Conservation (phyloP, 2,888 invertebrate species). For the Sarcophaga rosellei region DNA sequence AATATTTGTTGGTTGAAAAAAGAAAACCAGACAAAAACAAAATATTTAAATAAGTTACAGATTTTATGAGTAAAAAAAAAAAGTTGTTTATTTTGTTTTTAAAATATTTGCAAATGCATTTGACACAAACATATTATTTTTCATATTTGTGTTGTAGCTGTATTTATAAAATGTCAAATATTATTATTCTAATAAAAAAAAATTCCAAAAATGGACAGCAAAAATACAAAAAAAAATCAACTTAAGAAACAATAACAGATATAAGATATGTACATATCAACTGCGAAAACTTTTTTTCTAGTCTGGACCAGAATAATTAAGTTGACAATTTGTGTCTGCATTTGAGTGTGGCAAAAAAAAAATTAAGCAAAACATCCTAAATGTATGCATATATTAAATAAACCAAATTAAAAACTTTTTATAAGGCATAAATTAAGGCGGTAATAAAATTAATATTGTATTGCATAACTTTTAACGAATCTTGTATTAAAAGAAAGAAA, state of each 20-base stretch:
- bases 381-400: conserved; percentile 16
- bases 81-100: background rate
- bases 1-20: conserved; percentile 1
- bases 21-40: background rate
- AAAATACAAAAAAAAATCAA: background rate
- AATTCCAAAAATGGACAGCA: background rate
- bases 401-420: background rate
- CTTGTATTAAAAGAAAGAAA: background rate
- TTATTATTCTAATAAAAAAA: background rate
- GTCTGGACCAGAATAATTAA: conserved; percentile 16
- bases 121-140: conserved; percentile 28
- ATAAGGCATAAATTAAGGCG: conserved; percentile 21
- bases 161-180: background rate
- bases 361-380: background rate
- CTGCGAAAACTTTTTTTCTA: background rate
- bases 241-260: background rate
- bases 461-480: background rate
- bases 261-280: background rate
- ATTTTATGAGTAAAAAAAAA: background rate
- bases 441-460: background rate
- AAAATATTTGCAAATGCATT: conserved; percentile 5
- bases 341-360: background rate
- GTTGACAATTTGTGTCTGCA: background rate
- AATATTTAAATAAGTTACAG: conserved; percentile 6
- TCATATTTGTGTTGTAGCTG: background rate